These are phyloP conservation scores for Nothocercus julius DNA, from an alignment of 2,113 vertebrate genomes.

Conservation along the genomic window DNA sequence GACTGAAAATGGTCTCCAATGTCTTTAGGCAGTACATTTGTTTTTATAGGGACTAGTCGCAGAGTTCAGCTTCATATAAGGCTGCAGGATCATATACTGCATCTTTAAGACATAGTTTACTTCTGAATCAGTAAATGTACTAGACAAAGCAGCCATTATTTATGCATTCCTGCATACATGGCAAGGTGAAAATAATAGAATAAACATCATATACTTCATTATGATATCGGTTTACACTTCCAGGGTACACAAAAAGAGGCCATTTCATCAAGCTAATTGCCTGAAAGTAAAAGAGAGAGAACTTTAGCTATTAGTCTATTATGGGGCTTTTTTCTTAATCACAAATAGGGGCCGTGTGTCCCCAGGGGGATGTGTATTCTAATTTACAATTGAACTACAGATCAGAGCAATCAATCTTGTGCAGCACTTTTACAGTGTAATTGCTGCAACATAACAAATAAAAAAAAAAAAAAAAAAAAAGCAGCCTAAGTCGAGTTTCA, in stretches of 20 bases:
- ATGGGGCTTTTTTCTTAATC: slow-evolving; percentile 98
- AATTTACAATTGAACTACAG: slow-evolving; percentile 99
- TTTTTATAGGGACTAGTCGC: not conserved
- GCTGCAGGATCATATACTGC: slow-evolving; percentile 37
- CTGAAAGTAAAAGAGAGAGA: slow-evolving; percentile 96
- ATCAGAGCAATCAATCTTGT: slow-evolving; percentile 99
- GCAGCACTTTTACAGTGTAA: slow-evolving; percentile 92
- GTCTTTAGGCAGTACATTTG: not conserved
- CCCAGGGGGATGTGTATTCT: slow-evolving; percentile 93
- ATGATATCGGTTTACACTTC: slow-evolving; percentile 94
- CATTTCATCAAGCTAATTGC: slow-evolving; percentile 99
- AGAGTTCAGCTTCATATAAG: not conserved
- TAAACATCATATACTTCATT: slow-evolving; percentile 91
- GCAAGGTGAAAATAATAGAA: slow-evolving; percentile 93
- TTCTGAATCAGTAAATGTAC: slow-evolving; percentile 73
- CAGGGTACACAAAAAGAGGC: slow-evolving; percentile 86
- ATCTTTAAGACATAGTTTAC: slow-evolving; percentile 80
- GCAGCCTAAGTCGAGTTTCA: slow-evolving; percentile 80
- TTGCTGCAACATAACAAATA: slow-evolving; percentile 93
- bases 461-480: slow-evolving; percentile 81
- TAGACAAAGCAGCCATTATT: slow-evolving; percentile 80
- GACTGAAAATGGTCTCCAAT: not conserved
- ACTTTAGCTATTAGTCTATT: slow-evolving; percentile 96
- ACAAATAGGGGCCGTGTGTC: slow-evolving; percentile 96
- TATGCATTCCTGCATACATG: slow-evolving; percentile 76